Evolutionary conservation across 2,888 invertebrate genomes (phyloP), one percentile per base, ranked within the genome.

Genomic region (Cryptus armator): DNA sequence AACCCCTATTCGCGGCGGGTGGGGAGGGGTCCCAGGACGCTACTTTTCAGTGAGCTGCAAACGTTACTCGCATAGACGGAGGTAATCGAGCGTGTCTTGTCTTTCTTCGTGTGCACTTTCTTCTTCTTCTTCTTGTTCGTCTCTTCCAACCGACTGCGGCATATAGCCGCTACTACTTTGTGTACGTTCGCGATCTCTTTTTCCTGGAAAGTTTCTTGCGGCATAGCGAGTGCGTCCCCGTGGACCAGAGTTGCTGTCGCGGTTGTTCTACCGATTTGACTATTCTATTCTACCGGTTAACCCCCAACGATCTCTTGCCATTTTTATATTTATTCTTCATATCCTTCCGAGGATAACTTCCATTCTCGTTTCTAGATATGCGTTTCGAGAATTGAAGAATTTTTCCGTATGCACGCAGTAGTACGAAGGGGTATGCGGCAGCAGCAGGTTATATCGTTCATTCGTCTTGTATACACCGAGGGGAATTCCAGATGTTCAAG

Each of bases 1-100:
- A 44, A 32, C 29, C 56, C 2, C 51, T 46, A 16, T 59, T 59
- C 59, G 24, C 32, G 6, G 37, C 6, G 6, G 37, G 37, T 37
- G 5, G 37, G 37, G 53, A 29, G n/a, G 53, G 53, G 37, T 67
- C 81, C 75, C 81, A 68, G 62, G 56, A 68, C 75, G 37, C 56
- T 75, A 44, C 67, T 81, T 74, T 81, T 51, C 37, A 64, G 67
- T 64, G 62, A 72, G 44, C 64, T 32, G 72, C 24, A 67, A 80
- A 56, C 71, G 71, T 80, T 71, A 79, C 71, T 72, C 53, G 66
- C 64, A 74, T 46, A 81, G 67, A 74, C 80, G 67, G 64, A 59
- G 74, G 71, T 81, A 81, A 81, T 81, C 74, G 74, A 67, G 72
- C 67, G 80, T 74, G 72, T 72, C 59, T 62, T 56, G 68, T 79